These are phyloP conservation scores for Larimichthys polyactis DNA, from an alignment of 2,113 vertebrate species.

Conservation along the genomic window DNA sequence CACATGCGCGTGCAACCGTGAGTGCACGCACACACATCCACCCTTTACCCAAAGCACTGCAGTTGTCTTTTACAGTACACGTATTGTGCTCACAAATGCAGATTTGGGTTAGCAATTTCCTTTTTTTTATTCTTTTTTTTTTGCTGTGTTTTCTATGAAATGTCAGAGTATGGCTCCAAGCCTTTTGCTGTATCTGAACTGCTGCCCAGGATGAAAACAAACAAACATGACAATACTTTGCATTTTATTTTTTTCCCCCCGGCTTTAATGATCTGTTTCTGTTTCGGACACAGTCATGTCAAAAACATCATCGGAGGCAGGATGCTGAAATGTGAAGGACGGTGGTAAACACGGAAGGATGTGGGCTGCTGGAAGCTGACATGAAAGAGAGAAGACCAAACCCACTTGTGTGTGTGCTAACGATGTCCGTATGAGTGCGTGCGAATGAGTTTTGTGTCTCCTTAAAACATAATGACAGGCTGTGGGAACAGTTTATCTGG, in stretches of 20 bases:
- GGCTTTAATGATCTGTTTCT: slow-evolving; percentile 64
- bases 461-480: slow-evolving; percentile 65
- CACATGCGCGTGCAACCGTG: slow-evolving; percentile 19
- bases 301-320: slow-evolving; percentile 57
- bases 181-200: slow-evolving; percentile 69
- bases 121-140: slow-evolving; percentile 43
- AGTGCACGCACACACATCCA: slow-evolving; percentile 12
- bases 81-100: slow-evolving; percentile 69
- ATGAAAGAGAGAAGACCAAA: slow-evolving; percentile 69
- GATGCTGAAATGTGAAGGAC: slow-evolving; percentile 78
- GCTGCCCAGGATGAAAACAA: slow-evolving; percentile 70
- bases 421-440: slow-evolving; percentile 59
- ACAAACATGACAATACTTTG: slow-evolving; percentile 69
- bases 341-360: slow-evolving; percentile 29
- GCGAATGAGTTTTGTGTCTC: slow-evolving; percentile 65
- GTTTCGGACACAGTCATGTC: slow-evolving; percentile 54
- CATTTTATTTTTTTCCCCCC: slow-evolving; percentile 43
- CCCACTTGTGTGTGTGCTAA: slow-evolving; percentile 73
- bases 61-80: slow-evolving; percentile 65
- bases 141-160: slow-evolving; percentile 41
- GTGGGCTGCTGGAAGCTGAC: slow-evolving; percentile 59
- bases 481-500: slow-evolving; percentile 63
- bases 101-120: slow-evolving; percentile 54
- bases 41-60: slow-evolving; percentile 49
- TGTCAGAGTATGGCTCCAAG: slow-evolving; percentile 62